phyloP scores from a whole-genome alignment of 2,797 vertebrate species.

The Macrochelys suwanniensis region DNA sequence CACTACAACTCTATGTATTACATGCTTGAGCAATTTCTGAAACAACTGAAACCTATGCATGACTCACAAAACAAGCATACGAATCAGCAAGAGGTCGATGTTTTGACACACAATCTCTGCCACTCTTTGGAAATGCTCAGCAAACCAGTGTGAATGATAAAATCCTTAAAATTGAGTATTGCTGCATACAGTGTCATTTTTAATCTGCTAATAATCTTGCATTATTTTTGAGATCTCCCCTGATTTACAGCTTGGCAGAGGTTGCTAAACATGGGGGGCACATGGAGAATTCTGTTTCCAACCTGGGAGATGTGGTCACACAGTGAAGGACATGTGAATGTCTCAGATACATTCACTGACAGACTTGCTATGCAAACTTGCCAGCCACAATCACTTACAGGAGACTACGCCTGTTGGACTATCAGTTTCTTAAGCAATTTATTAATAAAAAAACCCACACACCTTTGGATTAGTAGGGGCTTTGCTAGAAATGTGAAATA shows the following conservation, averaged over 20 bases:
- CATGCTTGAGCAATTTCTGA: neutral
- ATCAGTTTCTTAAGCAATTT: slow-evolving; percentile 32
- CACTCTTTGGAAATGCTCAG: slow-evolving; percentile 9
- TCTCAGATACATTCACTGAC: neutral
- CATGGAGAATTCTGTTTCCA: neutral
- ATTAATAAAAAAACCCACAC: neutral
- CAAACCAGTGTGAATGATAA: neutral
- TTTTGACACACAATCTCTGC: neutral
- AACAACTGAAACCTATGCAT: neutral
- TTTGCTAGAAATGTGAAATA: slow-evolving; percentile 58
- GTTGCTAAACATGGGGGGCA: slow-evolving; percentile 17
- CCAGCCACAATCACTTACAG: neutral
- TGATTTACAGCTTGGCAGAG: slow-evolving; percentile 12
- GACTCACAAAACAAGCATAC: neutral
- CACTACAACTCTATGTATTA: neutral
- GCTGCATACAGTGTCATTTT: neutral
- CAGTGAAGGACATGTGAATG: neutral
- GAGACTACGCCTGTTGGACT: slow-evolving; percentile 25
- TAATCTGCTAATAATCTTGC: slow-evolving; percentile 24
- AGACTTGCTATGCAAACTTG: neutral
- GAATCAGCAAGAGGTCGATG: neutral
- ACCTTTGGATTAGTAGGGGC: neutral
- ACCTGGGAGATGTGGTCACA: slow-evolving; percentile 12
- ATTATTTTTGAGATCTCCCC: slow-evolving; percentile 17
- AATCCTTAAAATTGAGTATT: neutral